Base-by-base conservation (phyloP, 2,888 invertebrate genomes). In the Drosophila dives region DNA sequence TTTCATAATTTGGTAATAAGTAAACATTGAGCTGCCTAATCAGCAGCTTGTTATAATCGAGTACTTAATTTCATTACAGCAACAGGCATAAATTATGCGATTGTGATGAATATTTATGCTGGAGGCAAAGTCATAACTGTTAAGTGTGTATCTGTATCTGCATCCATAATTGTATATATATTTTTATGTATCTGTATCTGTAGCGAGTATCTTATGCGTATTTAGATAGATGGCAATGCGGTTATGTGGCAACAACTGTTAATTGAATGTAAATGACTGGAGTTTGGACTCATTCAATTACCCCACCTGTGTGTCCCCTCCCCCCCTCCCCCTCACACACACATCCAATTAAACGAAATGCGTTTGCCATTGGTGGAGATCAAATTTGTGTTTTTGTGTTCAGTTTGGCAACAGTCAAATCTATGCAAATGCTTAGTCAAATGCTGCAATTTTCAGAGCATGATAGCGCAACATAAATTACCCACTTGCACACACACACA, bases 241-340 rank as follows among this genome's bases (percentile, higher is more conserved):
- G 56, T 61, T 53, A 7, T 38, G 66, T 61, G 65, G 65, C 72
- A 79, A 79, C 71, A 83, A 84, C 81, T 84, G 84, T 83, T 84
- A 84, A 84, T 84, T 84, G 84, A 84, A 87, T 87, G 81, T 83
- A 87, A 87, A 79, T 77, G 86, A 75, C 70, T 81, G 63, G 59
- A 71, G 67, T 68, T 67, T 65, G 65, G 72, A 55, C 66, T 71
- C 83, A 85, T 84, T 87, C 84, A 87, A 84, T 84, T 84, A 87
- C 81, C 83, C 74, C 79, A 86, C 79, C 86, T 86, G 77, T 72
- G 51, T 40, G 58, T 56, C 58, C 29, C 29, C 50, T 26, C 32
- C 36, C 49, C 42, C 51, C n/a, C 54, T 58, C 12, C 42, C 34
- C 11, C 10, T 33, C 26, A 49, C 51, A 36, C 20, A 59, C 48